phyloP scores from a whole-genome alignment of 1,140 invertebrate genomes.

The Brachionus angularis region DNA sequence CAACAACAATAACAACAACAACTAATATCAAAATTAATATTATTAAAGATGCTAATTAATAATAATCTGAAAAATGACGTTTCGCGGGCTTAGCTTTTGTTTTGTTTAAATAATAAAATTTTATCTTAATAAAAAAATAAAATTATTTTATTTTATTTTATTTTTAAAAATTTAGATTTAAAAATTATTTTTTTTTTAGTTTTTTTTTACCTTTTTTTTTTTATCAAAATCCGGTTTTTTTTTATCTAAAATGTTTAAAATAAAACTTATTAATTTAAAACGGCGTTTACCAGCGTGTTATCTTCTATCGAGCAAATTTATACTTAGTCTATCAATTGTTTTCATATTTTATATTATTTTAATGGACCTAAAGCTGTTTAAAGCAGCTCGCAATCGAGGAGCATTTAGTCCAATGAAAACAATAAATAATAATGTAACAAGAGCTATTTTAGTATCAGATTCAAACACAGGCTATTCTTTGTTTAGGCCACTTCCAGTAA shows the following conservation, averaged over 20 bases:
- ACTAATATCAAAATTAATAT: no score
- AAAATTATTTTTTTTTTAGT: no score
- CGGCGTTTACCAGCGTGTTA: constrained; percentile 25
- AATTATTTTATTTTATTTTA: no score
- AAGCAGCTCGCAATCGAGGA: constrained; percentile 48
- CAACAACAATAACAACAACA: no score
- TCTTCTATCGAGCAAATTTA: constrained; percentile 4
- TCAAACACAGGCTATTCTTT: constrained; percentile 16
- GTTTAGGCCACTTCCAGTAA: constrained; percentile 51
- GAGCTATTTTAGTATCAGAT: no score
- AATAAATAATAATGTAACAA: constrained; percentile 44
- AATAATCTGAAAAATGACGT: no score
- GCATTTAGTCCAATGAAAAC: constrained; percentile 45
- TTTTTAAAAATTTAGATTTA: no score
- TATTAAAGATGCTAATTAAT: no score
- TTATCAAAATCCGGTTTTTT: background rate
- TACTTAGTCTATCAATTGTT: constrained; percentile 45
- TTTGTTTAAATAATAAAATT: no score
- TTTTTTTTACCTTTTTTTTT: background rate
- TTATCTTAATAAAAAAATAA: no score
- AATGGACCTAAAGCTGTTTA: constrained; percentile 52
- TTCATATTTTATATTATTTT: constrained; percentile 49
- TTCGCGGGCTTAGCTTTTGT: no score
- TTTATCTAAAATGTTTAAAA: constrained; percentile 8
- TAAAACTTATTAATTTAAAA: constrained; percentile 20